phyloP scores from a whole-genome alignment of 2,113 vertebrate genomes.

The Podarcis cretensis region DNA sequence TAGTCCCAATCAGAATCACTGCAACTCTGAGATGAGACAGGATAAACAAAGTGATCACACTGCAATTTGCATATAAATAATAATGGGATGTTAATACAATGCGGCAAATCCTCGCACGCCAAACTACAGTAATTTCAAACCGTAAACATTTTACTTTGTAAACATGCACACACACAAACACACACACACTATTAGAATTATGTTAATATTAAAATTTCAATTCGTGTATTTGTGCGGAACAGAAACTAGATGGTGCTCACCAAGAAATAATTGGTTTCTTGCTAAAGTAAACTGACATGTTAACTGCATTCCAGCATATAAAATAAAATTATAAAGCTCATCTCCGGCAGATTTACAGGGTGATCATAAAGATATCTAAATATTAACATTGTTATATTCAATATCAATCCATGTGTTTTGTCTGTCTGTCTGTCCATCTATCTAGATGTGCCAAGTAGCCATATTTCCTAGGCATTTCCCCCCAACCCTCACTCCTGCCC shows the following conservation, averaged over 20 bases:
- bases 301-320: background rate
- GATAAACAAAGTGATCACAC: constrained; percentile 2
- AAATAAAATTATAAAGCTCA: background rate
- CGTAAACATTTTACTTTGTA: constrained; percentile 26
- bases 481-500: no score
- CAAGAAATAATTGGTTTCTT: background rate
- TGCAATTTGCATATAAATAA: constrained; percentile 13
- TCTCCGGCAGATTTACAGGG: background rate
- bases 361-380: background rate
- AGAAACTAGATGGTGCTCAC: background rate
- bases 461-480: no score
- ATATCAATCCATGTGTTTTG: no score
- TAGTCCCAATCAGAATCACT: background rate
- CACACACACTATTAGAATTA: constrained; percentile 14
- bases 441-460: no score
- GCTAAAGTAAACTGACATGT: background rate
- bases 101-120: constrained; percentile 21
- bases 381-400: background rate
- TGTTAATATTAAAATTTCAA: constrained; percentile 21
- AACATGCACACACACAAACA: constrained; percentile 21
- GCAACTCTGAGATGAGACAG: background rate
- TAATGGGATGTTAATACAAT: background rate
- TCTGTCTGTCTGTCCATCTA: no score
- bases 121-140: constrained; percentile 12
- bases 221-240: background rate